Evolutionary conservation across 1,140 invertebrate genomes (phyloP), one percentile per base, ranked within the genome.

Genomic region (Bombus superbus): DNA sequence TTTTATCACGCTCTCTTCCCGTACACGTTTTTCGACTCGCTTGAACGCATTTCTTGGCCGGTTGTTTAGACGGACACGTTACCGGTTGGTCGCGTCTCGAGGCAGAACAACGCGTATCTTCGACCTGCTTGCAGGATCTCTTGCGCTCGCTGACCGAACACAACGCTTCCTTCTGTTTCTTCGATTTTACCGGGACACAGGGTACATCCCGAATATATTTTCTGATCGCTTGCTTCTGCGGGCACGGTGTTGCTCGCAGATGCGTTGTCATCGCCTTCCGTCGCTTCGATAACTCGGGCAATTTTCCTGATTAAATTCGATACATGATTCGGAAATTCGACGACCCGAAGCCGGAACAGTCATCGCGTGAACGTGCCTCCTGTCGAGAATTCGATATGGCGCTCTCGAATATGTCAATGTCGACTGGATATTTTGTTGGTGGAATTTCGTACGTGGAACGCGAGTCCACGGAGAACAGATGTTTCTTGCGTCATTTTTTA

Each of bases 321-420:
- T 28, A 6, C 83, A 80, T 85, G 83, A 6, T 57, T 80, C 32
- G 22, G 35, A 47, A 11, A 5, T 72, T 62, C 25, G 69, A 72
- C 42, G 68, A 40, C 47, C 42, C 11, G 62, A 71, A 22, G 32
- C 28, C 35, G 6, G 15, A 32, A 66, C 28, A 15, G 15, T 18
- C 53, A 59, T 78, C 53, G 42, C 53, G 38, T 85, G 83, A 85
- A 85, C 22, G 4, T 80, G 38, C n/a, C 76, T 28, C 32, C 57
- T 62, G 35, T 85, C 57, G 32, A 72, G 28, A 47, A 25, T 59
- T 80, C 57, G 68, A 80, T 72, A 40, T 35, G 57, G 22, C 32
- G 25, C 15, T 42, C 32, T 62, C 15, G 80, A 75, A 64, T 28
- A 4, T 28, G 22, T 82, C 57, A 68, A 42, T 22, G 15, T 59